Evolutionary conservation across 2,888 invertebrate species (phyloP), one percentile per base, ranked within the genome.

Genomic region (Hirtodrosophila cameraria): DNA sequence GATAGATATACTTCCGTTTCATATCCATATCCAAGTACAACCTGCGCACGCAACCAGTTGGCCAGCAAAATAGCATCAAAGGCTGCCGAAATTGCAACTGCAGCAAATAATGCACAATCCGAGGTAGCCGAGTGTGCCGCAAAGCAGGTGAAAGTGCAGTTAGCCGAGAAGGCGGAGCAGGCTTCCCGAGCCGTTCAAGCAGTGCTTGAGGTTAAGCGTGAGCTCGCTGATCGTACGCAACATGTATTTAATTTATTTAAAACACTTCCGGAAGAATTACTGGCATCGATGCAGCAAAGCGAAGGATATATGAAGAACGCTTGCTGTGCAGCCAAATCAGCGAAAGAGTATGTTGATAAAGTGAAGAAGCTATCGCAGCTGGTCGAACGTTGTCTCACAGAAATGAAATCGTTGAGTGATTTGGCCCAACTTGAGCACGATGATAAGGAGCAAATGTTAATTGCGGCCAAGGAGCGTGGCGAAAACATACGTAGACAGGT

Each of bases 41-140:
- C n/a, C n/a, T n/a, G 18, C 4, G 5, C 18, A 4, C 18, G 18
- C 18, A 18, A 18, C 18, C n/a, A 18, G 0, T 4, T 4, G 18
- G 18, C 18, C 18, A 18, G 4, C 18, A 18, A 18, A 3, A 18
- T 18, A 4, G 18, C 18, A 5, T 3, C 18, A 18, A 18, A 18
- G 23, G 8, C 23, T 1, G 23, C 8, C 6, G 2, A 23, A 2
- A 6, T 94, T 86, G 94, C 95, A 6, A 86, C 75, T 35, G 95
- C 94, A 0, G 95, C 95, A 0, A 94, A 94, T 45, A 94, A 95
- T 80, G 94, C 94, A 0, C 94, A 94, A 81, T 94, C 94, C 0
- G 94, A 94, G 94, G 2, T 94, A 94, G 92, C 93, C 93, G 0
- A 94, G 94, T 90, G 92, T 93, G 0, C 94, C 94, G 88, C 94